phyloP scores from a whole-genome alignment of 2,113 vertebrate genomes.

The Atherinomorus stipes region DNA sequence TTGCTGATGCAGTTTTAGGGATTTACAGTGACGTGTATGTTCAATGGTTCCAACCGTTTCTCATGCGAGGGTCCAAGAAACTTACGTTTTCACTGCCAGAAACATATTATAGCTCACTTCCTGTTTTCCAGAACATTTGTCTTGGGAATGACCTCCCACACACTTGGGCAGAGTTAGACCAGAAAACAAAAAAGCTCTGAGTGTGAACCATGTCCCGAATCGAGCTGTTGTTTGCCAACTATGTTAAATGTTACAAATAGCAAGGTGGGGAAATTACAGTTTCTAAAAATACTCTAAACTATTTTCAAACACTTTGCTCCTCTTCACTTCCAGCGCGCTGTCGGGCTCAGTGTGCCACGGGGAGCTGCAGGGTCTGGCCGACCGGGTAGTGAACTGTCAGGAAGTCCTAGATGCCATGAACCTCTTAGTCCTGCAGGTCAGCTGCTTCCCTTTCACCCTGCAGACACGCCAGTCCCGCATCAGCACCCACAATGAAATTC shows the following conservation, averaged over 20 bases:
- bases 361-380: slow-evolving; percentile 94
- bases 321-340: slow-evolving; percentile 75
- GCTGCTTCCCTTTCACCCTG: slow-evolving; percentile 94
- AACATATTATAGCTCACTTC: slow-evolving; percentile 34
- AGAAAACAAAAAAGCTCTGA: slow-evolving; percentile 10
- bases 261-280: background rate
- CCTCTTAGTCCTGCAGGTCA: slow-evolving; percentile 97
- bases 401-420: slow-evolving; percentile 96
- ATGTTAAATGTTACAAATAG: background rate
- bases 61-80: slow-evolving; percentile 1
- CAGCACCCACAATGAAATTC: slow-evolving; percentile 92
- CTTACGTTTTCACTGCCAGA: slow-evolving; percentile 2
- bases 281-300: background rate
- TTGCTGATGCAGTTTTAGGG: background rate
- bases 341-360: slow-evolving; percentile 93
- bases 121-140: slow-evolving; percentile 40
- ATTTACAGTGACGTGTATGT: background rate
- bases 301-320: slow-evolving; percentile 7
- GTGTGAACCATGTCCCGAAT: background rate
- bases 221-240: background rate
- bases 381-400: slow-evolving; percentile 95
- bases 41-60: background rate
- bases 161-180: background rate
- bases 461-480: slow-evolving; percentile 96
- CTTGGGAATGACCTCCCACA: slow-evolving; percentile 1